Base-by-base conservation (phyloP, 2,797 vertebrate genomes). In the Clarias laeviceps region DNA sequence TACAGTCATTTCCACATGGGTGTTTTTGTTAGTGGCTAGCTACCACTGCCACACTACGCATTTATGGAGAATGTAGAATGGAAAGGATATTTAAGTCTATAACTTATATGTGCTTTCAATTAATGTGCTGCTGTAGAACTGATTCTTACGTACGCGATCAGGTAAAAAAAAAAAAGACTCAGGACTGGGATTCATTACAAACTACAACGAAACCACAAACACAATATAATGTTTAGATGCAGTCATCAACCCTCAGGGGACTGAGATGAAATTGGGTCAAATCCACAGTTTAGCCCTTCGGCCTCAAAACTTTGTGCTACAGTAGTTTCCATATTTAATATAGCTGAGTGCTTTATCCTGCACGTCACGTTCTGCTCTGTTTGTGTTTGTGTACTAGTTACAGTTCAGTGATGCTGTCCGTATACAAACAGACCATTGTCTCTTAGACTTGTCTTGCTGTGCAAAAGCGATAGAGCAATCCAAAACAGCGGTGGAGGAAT, bases 351-450 rank as follows among this genome's bases (percentile, higher is more conserved):
- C 27, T 82, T 82, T 82, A 80, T 87, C 82, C 82, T 84, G 59
- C 83, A 76, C 62, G 65, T 66, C 66, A 20, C 57, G 76, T 85
- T 72, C 81, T 68, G 78, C 86, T 78, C n/a, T 83, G 59, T n/a
- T 65, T 45, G n/a, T 62, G 32, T 82, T 69, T 70, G 82, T 87
- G 77, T 85, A 77, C 87, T 14, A 54, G 50, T 54, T 54, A 54
- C 50, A 54, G 50, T 54, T 54, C 50, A 54, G 50, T 54, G 50
- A 54, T 54, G 50, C 50, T 54, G 50, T 54, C 50, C 50, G 50
- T 54, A 54, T 65, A 65, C 83, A 89, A 88, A 90, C 80, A 76
- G 82, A 86, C 89, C 87, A 86, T 70, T 79, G 56, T 76, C 86
- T 74, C 62, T 61, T 80, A 72, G 34, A 70, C 84, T 86, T 80